These are phyloP conservation scores for Chrosomus eos DNA, from an alignment of 2,797 vertebrate genomes.

Conservation along the genomic window DNA sequence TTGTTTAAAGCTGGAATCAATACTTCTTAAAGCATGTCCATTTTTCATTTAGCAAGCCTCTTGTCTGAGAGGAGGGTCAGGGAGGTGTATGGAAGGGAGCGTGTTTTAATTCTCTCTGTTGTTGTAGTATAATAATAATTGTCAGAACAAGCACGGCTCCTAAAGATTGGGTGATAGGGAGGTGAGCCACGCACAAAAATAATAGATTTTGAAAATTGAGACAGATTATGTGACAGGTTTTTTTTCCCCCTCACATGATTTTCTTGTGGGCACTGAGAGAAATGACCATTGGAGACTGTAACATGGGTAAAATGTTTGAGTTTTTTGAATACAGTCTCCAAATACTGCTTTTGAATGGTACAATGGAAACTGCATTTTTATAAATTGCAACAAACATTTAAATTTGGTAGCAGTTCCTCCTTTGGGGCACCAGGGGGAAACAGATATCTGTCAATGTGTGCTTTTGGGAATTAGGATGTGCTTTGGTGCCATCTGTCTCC, in stretches of 20 bases:
- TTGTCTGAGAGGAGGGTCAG: slow-evolving; percentile 79
- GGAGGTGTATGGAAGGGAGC: slow-evolving; percentile 80
- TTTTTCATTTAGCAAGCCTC: slow-evolving; percentile 85
- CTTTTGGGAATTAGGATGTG: slow-evolving; percentile 69
- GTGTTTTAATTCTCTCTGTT: slow-evolving; percentile 77
- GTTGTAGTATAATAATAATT: slow-evolving; percentile 83
- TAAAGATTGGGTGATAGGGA: slow-evolving; percentile 76
- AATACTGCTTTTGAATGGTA: neutral
- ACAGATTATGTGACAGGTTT: slow-evolving; percentile 74
- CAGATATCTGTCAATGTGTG: slow-evolving; percentile 79
- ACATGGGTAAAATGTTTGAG: neutral
- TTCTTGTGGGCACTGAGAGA: slow-evolving; percentile 42
- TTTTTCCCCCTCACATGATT: slow-evolving; percentile 57
- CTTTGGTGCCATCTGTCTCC: slow-evolving; percentile 49
- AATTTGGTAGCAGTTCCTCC: slow-evolving; percentile 75
- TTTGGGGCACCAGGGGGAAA: slow-evolving; percentile 83
- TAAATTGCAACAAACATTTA: slow-evolving; percentile 55
- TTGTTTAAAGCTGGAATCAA: slow-evolving; percentile 88
- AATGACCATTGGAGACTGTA: slow-evolving; percentile 56
- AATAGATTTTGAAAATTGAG: slow-evolving; percentile 84
- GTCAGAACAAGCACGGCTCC: slow-evolving; percentile 77
- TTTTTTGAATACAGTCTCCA: neutral
- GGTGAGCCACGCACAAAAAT: slow-evolving; percentile 78
- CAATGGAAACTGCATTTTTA: neutral
- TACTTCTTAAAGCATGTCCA: slow-evolving; percentile 87